Evolutionary conservation across 2,797 vertebrate species (phyloP), one percentile per base, ranked within the genome.

Genomic region (Numenius phaeopus): DNA sequence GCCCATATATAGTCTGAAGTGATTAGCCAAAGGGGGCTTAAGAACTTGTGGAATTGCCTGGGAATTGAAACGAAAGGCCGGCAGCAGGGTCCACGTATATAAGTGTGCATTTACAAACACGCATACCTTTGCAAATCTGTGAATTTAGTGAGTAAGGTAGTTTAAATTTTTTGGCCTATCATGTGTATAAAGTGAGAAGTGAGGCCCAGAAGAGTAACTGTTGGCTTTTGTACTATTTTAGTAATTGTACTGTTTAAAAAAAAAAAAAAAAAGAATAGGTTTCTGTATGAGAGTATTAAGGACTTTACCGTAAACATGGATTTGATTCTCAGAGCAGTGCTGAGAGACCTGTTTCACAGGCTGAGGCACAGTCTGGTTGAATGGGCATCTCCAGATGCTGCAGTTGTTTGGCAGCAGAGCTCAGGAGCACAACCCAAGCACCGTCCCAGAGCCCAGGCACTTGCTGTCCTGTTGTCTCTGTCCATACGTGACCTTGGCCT

Each of bases 61-160:
- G 58, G 61, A 78, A 39, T 22, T 40, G 66, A 85, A 80, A 71
- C 7, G 15, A 64, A 83, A 65, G 40, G 76, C 66, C 65, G 16
- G 22, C 65, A 83, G 32, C 57, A 49, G 18, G 0, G 0, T 67
- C 59, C n/a, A 3, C 2, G 1, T 37, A 4, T 24, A 5, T 30
- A 3, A 26, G 2, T 24, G 61, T 79, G 70, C 23, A 8, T 29
- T 70, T 37, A 58, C 42, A 83, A 71, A 46, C 32, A 37, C 2
- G 3, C 12, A 9, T 0, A 2, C 18, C n/a, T 78, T 92, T 81
- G 70, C 52, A 83, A 75, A 65, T 13, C 40, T 0, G 5, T 26
- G 12, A 40, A 81, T 69, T 89, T 50, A 47, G 29, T 49, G 21
- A 47, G 7, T 37, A 37, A 81, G 24, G 8, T 55, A 8, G 23